Evolutionary conservation across 2,113 vertebrate genomes (phyloP), one percentile per base, ranked within the genome.

Genomic region (Trochalopteron elliotii): DNA sequence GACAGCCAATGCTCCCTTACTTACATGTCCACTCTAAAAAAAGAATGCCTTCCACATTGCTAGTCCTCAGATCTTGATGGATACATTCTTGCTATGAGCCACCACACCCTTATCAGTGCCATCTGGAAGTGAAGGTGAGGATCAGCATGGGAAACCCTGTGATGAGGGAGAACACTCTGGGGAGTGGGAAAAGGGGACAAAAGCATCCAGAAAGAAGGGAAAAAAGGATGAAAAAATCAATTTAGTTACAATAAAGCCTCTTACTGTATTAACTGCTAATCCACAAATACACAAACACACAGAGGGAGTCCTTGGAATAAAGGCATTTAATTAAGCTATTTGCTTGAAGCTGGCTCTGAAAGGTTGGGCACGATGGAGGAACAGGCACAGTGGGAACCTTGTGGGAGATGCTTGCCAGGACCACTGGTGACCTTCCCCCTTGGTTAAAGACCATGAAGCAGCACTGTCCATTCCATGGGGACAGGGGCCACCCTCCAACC

Each of bases 261-360:
- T 94, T 94, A 91, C 77, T 86, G 75, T 94, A 95, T 95, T 96
- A 96, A 89, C 94, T 83, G 57, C 89, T 95, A 96, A 96, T 93
- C 96, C 92, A 78, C 80, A 95, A 96, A 91, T 57, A 94, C 89
- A 95, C 86, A 93, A 96, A 93, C 86, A 96, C 91, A 45, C 91
- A 81, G 83, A 95, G 94, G 93, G 93, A 96, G 94, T 91, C 87
- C 81, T 68, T 69, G 94, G 91, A 83, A 94, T 91, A 93, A 89
- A 96, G 87, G 67, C 81, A 64, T 94, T 96, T 95, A 95, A 96
- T 95, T 95, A 95, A 82, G 87, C 87, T 87, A 18, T 96, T 96
- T 97, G 53, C 86, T 96, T 2, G 3, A 59, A 84, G 60, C 74
- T 59, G 63, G 45, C 83, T 93, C 80, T 80, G 72, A 81, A 89